These are phyloP conservation scores for Tapera naevia DNA, from an alignment of 2,797 vertebrate genomes.

Conservation along the genomic window DNA sequence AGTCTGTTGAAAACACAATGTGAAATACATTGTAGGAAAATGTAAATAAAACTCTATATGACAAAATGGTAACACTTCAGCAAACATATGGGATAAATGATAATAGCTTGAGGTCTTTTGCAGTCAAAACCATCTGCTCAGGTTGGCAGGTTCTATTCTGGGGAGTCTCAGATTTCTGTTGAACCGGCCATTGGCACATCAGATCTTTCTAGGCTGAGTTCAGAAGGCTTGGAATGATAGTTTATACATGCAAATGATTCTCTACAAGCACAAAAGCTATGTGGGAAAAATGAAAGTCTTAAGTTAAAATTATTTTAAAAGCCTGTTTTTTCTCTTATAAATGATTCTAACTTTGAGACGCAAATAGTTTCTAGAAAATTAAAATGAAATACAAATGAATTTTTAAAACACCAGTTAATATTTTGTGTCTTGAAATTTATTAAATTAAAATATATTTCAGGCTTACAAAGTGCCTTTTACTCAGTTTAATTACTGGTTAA, in stretches of 20 bases:
- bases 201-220: neutral
- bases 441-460: conserved; percentile 67
- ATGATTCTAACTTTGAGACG: neutral
- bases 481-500: conserved; percentile 66
- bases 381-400: conserved; percentile 32
- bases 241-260: neutral
- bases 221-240: neutral
- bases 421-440: conserved; percentile 57
- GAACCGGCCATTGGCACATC: neutral
- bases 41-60: fast-evolving
- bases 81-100: neutral
- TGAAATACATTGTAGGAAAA: neutral
- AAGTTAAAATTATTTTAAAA: neutral
- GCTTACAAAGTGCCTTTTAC: conserved; percentile 58
- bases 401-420: conserved; percentile 39
- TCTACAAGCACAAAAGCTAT: neutral
- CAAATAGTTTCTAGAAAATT: conserved; percentile 14
- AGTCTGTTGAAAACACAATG: neutral
- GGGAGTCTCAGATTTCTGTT: neutral
- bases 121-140: neutral
- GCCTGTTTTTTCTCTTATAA: neutral
- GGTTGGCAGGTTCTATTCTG: neutral
- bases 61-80: neutral
- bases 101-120: neutral
- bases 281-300: neutral